Conservation (phyloP, 2,113 vertebrate genomes). For the Thunnus maccoyii region DNA sequence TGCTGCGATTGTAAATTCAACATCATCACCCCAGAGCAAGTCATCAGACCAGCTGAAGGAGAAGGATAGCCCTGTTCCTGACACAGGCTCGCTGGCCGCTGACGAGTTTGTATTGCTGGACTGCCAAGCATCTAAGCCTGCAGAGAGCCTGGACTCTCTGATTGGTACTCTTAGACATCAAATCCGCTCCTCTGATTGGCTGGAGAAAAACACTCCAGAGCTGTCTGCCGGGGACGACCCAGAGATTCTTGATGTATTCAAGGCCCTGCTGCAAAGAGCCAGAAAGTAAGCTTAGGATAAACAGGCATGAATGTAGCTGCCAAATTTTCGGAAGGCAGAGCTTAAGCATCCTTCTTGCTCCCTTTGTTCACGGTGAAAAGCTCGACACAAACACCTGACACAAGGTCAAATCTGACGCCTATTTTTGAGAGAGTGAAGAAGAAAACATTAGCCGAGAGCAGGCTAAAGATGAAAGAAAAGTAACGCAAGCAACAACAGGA, state of each 20-base stretch:
- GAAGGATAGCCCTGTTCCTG: slow-evolving; percentile 71
- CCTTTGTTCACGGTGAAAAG: slow-evolving; percentile 16
- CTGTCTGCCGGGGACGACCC: slow-evolving; percentile 88
- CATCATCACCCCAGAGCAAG: slow-evolving; percentile 68
- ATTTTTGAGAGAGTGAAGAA: slow-evolving; percentile 8
- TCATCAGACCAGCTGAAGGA: slow-evolving; percentile 76
- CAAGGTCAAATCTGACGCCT: slow-evolving; percentile 38
- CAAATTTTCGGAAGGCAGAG: slow-evolving; percentile 43
- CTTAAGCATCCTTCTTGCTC: slow-evolving; percentile 12
- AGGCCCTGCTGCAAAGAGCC: slow-evolving; percentile 87
- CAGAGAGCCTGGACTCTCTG: slow-evolving; percentile 83
- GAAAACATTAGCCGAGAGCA: slow-evolving; percentile 2
- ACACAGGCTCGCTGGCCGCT: slow-evolving; percentile 61
- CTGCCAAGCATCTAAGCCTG: slow-evolving; percentile 75
- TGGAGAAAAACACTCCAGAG: slow-evolving; percentile 88
- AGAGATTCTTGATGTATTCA: slow-evolving; percentile 89
- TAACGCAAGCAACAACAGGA: not conserved
- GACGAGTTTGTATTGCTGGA: slow-evolving; percentile 80
- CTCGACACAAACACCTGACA: slow-evolving; percentile 30
- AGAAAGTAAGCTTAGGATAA: slow-evolving; percentile 75
- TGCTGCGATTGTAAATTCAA: slow-evolving; percentile 63
- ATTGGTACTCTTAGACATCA: slow-evolving; percentile 88
- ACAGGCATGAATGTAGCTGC: slow-evolving; percentile 29
- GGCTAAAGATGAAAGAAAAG: slow-evolving; percentile 14
- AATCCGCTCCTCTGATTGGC: slow-evolving; percentile 88